Conservation (phyloP, 2,113 vertebrate species). For the Malaclemys terrapin region DNA sequence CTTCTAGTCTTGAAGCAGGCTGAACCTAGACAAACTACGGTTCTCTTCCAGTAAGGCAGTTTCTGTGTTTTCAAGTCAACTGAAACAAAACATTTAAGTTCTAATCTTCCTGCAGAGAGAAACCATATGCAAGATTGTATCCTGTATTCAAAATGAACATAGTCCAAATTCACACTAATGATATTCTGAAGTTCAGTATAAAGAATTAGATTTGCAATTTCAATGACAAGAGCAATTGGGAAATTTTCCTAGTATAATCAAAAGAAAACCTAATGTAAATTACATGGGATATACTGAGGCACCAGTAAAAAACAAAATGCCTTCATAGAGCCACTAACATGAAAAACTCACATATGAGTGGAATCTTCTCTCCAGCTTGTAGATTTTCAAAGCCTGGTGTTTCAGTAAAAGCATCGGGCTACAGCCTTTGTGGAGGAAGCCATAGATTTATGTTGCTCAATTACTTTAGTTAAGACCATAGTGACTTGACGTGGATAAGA, state of each 20-base stretch:
- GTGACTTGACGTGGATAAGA: background rate
- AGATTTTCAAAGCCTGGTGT: slow-evolving; percentile 10
- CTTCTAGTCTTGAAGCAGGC: background rate
- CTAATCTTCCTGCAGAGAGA: background rate
- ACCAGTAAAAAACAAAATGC: background rate
- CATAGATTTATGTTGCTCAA: background rate
- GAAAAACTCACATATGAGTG: slow-evolving; percentile 18
- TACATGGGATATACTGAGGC: background rate
- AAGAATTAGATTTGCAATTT: background rate
- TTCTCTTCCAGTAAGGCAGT: background rate
- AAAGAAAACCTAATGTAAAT: background rate
- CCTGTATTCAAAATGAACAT: background rate
- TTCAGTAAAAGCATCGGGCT: slow-evolving; percentile 11
- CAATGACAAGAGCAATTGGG: background rate
- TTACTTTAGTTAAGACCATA: background rate
- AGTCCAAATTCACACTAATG: background rate
- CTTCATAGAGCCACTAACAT: background rate
- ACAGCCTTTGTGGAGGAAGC: background rate
- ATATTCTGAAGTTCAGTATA: background rate
- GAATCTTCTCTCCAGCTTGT: background rate
- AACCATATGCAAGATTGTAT: background rate
- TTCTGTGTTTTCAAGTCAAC: background rate
- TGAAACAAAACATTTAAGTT: background rate
- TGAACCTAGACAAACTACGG: background rate
- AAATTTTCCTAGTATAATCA: background rate